Evolutionary conservation across 1,140 invertebrate species (phyloP), one percentile per base, ranked within the genome.

Genomic region (Portunus trituberculatus): DNA sequence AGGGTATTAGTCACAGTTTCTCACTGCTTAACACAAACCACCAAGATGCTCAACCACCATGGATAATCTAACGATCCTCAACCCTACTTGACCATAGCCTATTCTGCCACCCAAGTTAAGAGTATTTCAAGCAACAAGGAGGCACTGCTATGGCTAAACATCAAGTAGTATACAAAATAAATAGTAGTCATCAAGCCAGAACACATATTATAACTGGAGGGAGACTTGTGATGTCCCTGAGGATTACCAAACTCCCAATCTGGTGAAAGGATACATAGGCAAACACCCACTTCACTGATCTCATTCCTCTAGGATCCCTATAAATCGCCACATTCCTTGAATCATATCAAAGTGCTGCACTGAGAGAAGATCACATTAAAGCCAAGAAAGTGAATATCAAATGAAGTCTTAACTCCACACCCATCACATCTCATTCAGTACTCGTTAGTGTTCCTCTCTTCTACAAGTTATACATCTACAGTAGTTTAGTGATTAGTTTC

Each of bases 131-230:
- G n/a, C 67, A 76, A 2, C 67, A 76, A 1, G 25, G 16, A 76
- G 67, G 67, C 52, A 59, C 52, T 59, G 20, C 20, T n/a, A 76
- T 76, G 67, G 67, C 67, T 76, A 76, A 76, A 76, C n/a, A 76
- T 76, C 67, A 76, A 76, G 67, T 76, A n/a, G 67, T 76, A 76
- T 76, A 76, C 67, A 76, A 76, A 76, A 76, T 76, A 76, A 76
- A 39, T 39, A 76, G 20, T 20, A 4, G 67, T 76, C 16, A n/a
- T 76, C 12, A 25, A 76, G 67, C n/a, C 67, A 76, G n/a, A 76
- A 76, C 67, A 59, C 10, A 59, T 16, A 1, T 59, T 76, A 25
- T 20, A n/a, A 76, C 67, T 76, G n/a, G 67, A 76, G 67, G n/a
- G 67, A 76, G 67, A 76, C 67, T 76, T 76, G 67, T 1, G 3